A percentile compares a stretch with the other conserved stretches of the same genome.
phyloP scores from a whole-genome alignment of 2,797 vertebrate species.

The Delichon dasypus region DNA sequence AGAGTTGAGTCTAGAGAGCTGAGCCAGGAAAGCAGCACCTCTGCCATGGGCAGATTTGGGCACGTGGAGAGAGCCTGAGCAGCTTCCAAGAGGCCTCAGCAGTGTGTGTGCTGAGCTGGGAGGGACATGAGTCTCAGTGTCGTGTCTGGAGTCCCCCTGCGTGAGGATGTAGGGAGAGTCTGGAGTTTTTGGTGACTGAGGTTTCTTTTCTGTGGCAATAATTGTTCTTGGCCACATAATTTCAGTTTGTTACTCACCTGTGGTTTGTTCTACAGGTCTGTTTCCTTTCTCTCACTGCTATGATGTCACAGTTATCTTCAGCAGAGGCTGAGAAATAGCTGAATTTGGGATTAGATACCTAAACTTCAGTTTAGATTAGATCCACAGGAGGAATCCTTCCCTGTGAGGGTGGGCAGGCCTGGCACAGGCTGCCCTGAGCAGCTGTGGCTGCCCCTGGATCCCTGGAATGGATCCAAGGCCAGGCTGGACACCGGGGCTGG shows the following conservation, averaged over 20 bases:
- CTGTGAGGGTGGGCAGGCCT: fast-evolving
- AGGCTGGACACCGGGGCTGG: not conserved
- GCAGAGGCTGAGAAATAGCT: not conserved
- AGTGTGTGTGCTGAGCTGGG: fast-evolving
- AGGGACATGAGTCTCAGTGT: fast-evolving
- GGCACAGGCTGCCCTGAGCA: not conserved
- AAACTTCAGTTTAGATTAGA: not conserved
- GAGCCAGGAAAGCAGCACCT: not conserved
- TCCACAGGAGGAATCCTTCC: not conserved
- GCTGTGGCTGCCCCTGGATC: not conserved
- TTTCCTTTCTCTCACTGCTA: not conserved
- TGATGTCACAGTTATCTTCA: not conserved
- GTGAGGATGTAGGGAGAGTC: not conserved
- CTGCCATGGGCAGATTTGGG: not conserved
- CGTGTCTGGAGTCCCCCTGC: not conserved
- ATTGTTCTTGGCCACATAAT: not conserved
- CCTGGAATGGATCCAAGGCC: not conserved
- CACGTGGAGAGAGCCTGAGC: fast-evolving
- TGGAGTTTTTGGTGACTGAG: not conserved
- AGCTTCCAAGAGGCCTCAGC: not conserved
- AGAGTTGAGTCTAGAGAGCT: not conserved
- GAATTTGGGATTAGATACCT: not conserved
- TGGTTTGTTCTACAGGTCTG: not conserved
- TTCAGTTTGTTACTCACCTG: not conserved
- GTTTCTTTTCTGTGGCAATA: not conserved